Conservation (phyloP, 2,888 invertebrate genomes). For the Agonopterix arenella region DNA sequence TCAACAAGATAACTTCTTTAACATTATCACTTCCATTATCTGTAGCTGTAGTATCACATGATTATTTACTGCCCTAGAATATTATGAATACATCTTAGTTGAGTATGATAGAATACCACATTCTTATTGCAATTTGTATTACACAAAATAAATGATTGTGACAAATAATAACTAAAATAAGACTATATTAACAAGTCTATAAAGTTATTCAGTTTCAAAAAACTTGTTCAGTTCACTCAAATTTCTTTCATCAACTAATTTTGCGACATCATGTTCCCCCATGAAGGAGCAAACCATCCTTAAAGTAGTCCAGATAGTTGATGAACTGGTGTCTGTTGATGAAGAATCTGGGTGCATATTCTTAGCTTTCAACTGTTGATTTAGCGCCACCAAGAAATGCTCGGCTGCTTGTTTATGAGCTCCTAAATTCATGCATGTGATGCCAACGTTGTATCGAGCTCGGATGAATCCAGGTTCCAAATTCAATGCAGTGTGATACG, state of each 20-base stretch:
- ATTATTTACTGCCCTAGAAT: no score
- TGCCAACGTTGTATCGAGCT: constrained; percentile 97
- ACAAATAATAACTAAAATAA: no score
- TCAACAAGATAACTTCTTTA: no score
- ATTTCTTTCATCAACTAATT: constrained; percentile 78
- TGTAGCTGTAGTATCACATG: no score
- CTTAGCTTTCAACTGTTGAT: constrained; percentile 86
- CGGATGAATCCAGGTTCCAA: constrained; percentile 97
- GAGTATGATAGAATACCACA: no score
- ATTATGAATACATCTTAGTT: no score
- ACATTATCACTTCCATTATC: no score
- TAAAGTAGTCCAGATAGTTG: constrained; percentile 96
- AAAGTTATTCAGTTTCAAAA: constrained; percentile 36
- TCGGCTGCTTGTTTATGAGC: constrained; percentile 97
- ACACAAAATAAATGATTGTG: no score
- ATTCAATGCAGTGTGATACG: constrained; percentile 93
- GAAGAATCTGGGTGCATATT: constrained; percentile 48
- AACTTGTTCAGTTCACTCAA: constrained; percentile 77
- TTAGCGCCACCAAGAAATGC: constrained; percentile 94
- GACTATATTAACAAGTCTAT: no score
- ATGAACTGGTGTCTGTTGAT: constrained; percentile 81
- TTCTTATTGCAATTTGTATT: no score
- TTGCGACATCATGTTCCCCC: constrained; percentile 80
- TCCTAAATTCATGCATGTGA: constrained; percentile 96
- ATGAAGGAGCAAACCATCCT: constrained; percentile 91